Percentiles rank a stretch among this genome's conserved stretches.
Conservation (phyloP, 2,888 invertebrate species). For the Mesochorus sp. region DNA sequence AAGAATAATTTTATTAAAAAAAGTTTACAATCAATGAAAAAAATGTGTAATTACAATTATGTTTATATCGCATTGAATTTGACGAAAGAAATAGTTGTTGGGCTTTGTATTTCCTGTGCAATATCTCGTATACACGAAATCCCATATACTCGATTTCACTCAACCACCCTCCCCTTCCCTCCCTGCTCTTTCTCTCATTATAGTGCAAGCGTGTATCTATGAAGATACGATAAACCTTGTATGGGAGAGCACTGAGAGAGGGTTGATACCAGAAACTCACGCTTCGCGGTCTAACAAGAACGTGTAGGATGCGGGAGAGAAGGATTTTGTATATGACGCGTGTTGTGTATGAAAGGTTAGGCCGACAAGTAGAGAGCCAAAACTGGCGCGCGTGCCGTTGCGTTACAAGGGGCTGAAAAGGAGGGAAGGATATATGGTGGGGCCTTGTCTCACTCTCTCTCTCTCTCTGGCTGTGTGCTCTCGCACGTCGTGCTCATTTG, state of each 20-base stretch:
- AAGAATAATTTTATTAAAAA: too few species aligned
- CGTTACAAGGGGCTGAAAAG: constrained; percentile 3
- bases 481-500: constrained; percentile 67
- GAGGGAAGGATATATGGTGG: background rate
- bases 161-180: background rate
- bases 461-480: constrained; percentile 26
- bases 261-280: constrained; percentile 7
- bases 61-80: too few species aligned
- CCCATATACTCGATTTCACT: background rate
- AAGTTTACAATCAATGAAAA: too few species aligned
- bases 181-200: background rate
- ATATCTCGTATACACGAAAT: background rate
- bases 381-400: constrained; percentile 53
- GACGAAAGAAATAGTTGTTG: too few species aligned
- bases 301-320: constrained; percentile 18
- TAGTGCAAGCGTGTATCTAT: constrained; percentile 12
- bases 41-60: too few species aligned
- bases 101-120: too few species aligned
- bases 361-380: constrained; percentile 28
- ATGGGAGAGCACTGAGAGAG: constrained; percentile 3
- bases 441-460: background rate
- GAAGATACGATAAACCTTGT: constrained; percentile 13
- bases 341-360: too few species aligned
- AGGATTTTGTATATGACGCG: constrained; percentile 17
- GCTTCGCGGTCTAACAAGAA: constrained; percentile 19